phyloP scores from a whole-genome alignment of 2,797 vertebrate genomes.

The Erpetoichthys calabaricus region DNA sequence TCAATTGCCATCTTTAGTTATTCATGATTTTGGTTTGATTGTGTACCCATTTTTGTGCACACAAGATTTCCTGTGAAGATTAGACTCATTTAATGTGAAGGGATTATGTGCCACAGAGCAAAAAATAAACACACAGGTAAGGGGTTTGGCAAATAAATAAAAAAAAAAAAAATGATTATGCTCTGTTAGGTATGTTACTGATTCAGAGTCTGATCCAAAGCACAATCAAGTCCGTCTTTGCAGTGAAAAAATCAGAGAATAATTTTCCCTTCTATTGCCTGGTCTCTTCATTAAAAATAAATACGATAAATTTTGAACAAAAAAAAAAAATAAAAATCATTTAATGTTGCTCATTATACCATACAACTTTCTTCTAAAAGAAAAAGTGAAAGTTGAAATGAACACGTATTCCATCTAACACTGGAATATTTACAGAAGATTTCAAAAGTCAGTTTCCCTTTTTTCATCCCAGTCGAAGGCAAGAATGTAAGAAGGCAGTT shows the following conservation, averaged over 20 bases:
- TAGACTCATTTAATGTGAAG: background rate
- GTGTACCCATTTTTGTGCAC: background rate
- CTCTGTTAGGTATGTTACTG: background rate
- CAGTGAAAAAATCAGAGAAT: background rate
- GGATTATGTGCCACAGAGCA: background rate
- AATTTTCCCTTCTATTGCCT: background rate
- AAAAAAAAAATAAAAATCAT: no score
- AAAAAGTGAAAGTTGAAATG: slow-evolving; percentile 23
- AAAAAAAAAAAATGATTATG: slow-evolving; percentile 1
- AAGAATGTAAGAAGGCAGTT: slow-evolving; percentile 61
- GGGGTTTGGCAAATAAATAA: no score
- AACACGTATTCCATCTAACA: slow-evolving; percentile 18
- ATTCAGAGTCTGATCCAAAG: background rate
- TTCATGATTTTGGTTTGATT: background rate
- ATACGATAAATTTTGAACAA: no score
- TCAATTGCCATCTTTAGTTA: background rate
- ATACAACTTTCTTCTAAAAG: slow-evolving; percentile 2
- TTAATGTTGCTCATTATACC: no score
- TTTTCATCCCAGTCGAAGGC: slow-evolving; percentile 68
- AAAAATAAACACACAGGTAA: no score
- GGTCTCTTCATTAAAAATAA: no score
- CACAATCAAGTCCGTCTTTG: background rate
- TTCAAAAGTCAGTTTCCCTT: slow-evolving; percentile 50
- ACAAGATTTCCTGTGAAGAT: background rate
- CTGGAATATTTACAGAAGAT: slow-evolving; percentile 25